phyloP scores from a whole-genome alignment of 1,140 invertebrate species.

The Neodiprion fabricii region DNA sequence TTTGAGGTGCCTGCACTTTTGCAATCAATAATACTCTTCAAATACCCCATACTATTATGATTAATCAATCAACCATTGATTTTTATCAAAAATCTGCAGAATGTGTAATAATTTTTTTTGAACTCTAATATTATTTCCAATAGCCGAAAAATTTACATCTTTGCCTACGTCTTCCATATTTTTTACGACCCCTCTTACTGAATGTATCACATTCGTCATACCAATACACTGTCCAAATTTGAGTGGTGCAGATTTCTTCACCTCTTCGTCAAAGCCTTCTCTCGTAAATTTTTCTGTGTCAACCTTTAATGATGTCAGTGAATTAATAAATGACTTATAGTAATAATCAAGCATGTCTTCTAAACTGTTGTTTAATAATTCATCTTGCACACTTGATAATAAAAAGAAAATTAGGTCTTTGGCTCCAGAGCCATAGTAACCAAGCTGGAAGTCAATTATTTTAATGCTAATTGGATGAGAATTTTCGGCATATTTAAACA shows the following conservation, averaged over 20 bases:
- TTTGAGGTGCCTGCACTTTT: too few relatives aligned
- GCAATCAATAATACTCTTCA: too few relatives aligned
- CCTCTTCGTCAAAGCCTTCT: constrained; percentile 40
- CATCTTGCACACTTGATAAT: constrained; percentile 63
- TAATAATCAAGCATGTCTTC: constrained; percentile 63
- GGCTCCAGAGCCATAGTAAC: constrained; percentile 60
- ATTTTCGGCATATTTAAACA: constrained; percentile 58
- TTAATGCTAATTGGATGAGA: constrained; percentile 61
- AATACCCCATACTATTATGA: not conserved
- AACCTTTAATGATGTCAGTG: constrained; percentile 42
- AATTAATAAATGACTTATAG: constrained; percentile 61
- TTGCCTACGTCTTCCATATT: constrained; percentile 42
- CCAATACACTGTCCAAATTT: constrained; percentile 54
- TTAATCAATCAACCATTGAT: constrained; percentile 40
- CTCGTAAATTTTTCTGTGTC: constrained; percentile 40
- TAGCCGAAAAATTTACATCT: constrained; percentile 39
- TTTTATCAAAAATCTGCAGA: constrained; percentile 42
- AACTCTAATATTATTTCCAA: constrained; percentile 42
- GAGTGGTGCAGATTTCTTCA: constrained; percentile 43
- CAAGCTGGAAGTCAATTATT: constrained; percentile 71
- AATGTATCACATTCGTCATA: constrained; percentile 58
- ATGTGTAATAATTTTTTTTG: constrained; percentile 48
- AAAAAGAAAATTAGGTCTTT: constrained; percentile 70
- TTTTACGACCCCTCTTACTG: constrained; percentile 39
- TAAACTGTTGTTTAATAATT: constrained; percentile 61